Evolutionary conservation across 2,113 vertebrate genomes (phyloP).

Genomic region (Ictidomys tridecemlineatus): DNA sequence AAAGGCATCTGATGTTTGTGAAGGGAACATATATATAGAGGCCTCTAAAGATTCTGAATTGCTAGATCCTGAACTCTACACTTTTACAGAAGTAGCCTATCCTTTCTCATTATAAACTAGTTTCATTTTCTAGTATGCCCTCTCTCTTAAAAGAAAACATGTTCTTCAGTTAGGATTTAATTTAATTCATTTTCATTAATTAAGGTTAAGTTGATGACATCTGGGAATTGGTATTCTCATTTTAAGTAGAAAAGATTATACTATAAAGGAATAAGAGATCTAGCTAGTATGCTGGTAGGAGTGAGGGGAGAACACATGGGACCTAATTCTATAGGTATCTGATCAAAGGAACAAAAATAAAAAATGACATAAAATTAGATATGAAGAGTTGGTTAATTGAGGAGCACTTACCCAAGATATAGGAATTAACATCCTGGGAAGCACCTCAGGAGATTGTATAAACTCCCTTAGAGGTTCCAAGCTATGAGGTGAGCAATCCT

Average conservation of each 20-base stretch:
- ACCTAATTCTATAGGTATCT: not conserved
- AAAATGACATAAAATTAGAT: not conserved
- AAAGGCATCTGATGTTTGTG: not conserved
- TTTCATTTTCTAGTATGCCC: not conserved
- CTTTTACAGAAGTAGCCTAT: not conserved
- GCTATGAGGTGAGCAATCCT: not conserved
- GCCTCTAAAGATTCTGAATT: not conserved
- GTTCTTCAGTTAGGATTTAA: not conserved
- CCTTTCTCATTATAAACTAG: not conserved
- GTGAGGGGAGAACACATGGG: not conserved
- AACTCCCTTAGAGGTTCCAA: not conserved
- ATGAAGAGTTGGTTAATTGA: not conserved
- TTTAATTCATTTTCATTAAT: not conserved
- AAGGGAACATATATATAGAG: not conserved
- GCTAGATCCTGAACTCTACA: not conserved
- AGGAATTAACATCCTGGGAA: not conserved
- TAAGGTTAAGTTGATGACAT: not conserved
- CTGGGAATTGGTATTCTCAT: not conserved
- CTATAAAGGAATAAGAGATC: not conserved
- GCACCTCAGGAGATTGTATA: not conserved
- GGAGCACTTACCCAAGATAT: not conserved
- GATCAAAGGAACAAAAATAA: slow-evolving; percentile 7
- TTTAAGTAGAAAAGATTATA: not conserved
- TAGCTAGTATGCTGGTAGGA: not conserved
- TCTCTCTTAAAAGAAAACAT: not conserved